Percentiles rank a stretch among this genome's conserved stretches.
Evolutionary conservation across 2,888 invertebrate genomes (phyloP).

Genomic region (Cynaeus angustus): DNA sequence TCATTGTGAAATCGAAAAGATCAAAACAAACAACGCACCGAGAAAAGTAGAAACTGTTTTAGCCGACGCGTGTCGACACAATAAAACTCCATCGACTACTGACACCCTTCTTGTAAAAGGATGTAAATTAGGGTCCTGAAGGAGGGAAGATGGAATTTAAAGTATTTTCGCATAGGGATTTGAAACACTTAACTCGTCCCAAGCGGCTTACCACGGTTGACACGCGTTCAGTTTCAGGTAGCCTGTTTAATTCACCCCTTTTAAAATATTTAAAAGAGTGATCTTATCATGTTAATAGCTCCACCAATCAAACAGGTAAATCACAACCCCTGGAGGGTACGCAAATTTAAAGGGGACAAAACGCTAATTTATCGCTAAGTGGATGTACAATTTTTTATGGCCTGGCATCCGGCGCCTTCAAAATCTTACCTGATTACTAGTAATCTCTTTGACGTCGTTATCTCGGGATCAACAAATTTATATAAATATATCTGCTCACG

Average conservation of each 20-base stretch:
- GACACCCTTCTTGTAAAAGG: slow-evolving; percentile 55
- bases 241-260: slow-evolving; percentile 62
- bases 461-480: neutral
- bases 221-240: slow-evolving; percentile 60
- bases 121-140: slow-evolving; percentile 61
- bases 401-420: slow-evolving; percentile 8
- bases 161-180: slow-evolving; percentile 60
- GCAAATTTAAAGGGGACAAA: slow-evolving; percentile 26
- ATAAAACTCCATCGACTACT: slow-evolving; percentile 40
- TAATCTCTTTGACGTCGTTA: slow-evolving; percentile 38
- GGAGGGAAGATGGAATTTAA: slow-evolving; percentile 60
- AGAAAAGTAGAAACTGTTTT: slow-evolving; percentile 2
- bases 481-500: too few species aligned
- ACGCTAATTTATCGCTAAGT: slow-evolving; percentile 19
- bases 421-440: slow-evolving; percentile 9
- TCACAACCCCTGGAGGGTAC: slow-evolving; percentile 20
- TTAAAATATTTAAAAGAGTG: slow-evolving; percentile 55
- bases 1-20: slow-evolving; percentile 13
- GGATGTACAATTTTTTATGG: slow-evolving; percentile 30
- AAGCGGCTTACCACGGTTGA: slow-evolving; percentile 61
- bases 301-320: slow-evolving; percentile 19
- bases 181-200: slow-evolving; percentile 59
- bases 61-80: neutral
- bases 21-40: slow-evolving; percentile 1
- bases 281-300: slow-evolving; percentile 50